phyloP scores from a whole-genome alignment of 2,113 vertebrate genomes.

The Piprites chloris region DNA sequence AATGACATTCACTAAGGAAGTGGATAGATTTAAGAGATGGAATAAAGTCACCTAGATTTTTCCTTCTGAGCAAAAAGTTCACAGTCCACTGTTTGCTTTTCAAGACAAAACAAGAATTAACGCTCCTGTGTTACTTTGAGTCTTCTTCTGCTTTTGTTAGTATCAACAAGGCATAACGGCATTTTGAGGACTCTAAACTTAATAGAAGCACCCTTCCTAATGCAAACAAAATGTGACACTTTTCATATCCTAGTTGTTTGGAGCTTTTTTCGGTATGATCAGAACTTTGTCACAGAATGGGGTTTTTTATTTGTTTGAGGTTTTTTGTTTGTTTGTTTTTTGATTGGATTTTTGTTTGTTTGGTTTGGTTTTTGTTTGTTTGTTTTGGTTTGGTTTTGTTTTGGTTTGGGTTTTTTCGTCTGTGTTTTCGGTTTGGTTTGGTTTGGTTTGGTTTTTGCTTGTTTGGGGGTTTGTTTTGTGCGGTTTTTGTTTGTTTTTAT shows the following conservation, averaged over 20 bases:
- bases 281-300: background rate
- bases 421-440: too few species aligned
- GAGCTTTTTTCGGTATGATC: background rate
- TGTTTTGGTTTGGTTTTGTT: too few species aligned
- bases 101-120: background rate
- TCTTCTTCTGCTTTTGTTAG: background rate
- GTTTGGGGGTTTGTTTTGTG: too few species aligned
- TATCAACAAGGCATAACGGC: background rate
- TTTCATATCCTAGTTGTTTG: fast-evolving
- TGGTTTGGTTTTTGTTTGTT: too few species aligned
- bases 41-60: background rate
- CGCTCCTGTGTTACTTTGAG: background rate
- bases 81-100: background rate
- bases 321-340: too few species aligned
- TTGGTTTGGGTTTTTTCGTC: too few species aligned
- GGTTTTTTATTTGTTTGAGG: background rate
- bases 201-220: background rate
- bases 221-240: background rate
- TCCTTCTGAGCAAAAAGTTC: background rate
- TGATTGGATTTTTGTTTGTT: too few species aligned
- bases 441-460: too few species aligned
- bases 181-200: background rate
- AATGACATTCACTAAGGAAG: background rate
- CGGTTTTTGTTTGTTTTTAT: too few species aligned
- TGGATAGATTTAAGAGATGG: background rate